Base-by-base conservation (phyloP, 2,797 vertebrate species). In the Fistularia commersonii region DNA sequence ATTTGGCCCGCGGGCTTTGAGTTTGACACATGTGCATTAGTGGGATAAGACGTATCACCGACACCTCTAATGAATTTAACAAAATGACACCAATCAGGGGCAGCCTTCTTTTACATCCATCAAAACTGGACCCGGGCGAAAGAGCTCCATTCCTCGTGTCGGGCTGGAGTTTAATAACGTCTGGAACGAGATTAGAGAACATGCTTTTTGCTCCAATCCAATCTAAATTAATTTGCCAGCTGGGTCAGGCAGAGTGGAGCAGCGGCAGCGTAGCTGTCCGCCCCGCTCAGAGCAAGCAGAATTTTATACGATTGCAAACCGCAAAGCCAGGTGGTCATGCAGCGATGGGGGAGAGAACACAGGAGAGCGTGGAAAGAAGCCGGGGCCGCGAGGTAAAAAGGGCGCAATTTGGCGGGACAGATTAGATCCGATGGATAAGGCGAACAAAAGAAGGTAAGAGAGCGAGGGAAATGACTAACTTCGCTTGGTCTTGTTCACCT, bases 161-260 rank as follows among this genome's bases (percentile, higher is more conserved):
- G 52, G 48, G 55, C 32, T 51, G 43, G 14, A 68, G 50, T 69
- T 74, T 69, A 74, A 74, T 55, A 52, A 61, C 51, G 36, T n/a
- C 64, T 84, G 69, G 79, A 77, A 48, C 67, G 11, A 2, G 50
- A 80, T 69, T 67, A 77, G 57, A 80, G 74, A 65, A 54, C 47
- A 14, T 8, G 7, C 14, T 71, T 76, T 73, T 44, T 54, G 60
- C 66, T 45, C 70, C 62, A 73, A 66, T 86, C 73, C 66, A 63
- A 80, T 81, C 74, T 76, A 80, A 87, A 87, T 86, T 78, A 85
- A 87, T 87, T 82, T 81, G 65, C 78, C 81, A 83, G 76, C 73
- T 80, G 86, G 78, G 69, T 79, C 57, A 58, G 60, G 33, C 68
- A 46, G 60, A 44, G 57, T 31, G 33, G 38, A 6, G 32, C 9